A percentile compares a stretch with the other conserved stretches of the same genome.
phyloP scores from a whole-genome alignment of 2,113 vertebrate species.

The Salvelinus alpinus region DNA sequence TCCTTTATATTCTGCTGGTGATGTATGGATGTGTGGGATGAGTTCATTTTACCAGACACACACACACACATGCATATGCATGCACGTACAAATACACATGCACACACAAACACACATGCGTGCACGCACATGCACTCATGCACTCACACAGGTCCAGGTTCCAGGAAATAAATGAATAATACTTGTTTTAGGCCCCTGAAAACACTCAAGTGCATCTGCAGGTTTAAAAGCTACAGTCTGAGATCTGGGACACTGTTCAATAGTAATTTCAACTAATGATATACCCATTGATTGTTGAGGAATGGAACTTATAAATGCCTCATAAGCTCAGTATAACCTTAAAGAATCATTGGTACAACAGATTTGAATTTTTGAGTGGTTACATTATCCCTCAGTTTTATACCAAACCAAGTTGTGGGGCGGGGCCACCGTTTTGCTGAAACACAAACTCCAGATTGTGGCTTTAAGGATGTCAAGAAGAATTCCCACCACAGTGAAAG shows the following conservation, averaged over 20 bases:
- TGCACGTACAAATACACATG: no score
- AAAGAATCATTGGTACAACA: no score
- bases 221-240: no score
- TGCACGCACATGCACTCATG: no score
- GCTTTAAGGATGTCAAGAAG: conserved; percentile 58
- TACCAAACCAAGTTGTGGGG: no score
- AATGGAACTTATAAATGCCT: no score
- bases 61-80: no score
- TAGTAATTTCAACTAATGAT: no score
- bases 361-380: no score
- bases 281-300: not conserved
- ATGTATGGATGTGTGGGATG: conserved; percentile 70
- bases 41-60: conserved; percentile 65
- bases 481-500: conserved; percentile 72
- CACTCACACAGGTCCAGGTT: conserved; percentile 55
- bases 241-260: no score
- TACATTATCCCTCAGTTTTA: no score
- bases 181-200: conserved; percentile 61
- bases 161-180: conserved; percentile 74
- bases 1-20: conserved; percentile 71
- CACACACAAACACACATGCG: conserved; percentile 32
- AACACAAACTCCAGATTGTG: conserved; percentile 63
- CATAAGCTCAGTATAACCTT: no score
- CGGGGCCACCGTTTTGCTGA: not conserved
- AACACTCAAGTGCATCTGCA: conserved; percentile 5